Evolutionary conservation across 2,113 vertebrate species (phyloP), one percentile per base, ranked within the genome.

Genomic region (Apus apus): DNA sequence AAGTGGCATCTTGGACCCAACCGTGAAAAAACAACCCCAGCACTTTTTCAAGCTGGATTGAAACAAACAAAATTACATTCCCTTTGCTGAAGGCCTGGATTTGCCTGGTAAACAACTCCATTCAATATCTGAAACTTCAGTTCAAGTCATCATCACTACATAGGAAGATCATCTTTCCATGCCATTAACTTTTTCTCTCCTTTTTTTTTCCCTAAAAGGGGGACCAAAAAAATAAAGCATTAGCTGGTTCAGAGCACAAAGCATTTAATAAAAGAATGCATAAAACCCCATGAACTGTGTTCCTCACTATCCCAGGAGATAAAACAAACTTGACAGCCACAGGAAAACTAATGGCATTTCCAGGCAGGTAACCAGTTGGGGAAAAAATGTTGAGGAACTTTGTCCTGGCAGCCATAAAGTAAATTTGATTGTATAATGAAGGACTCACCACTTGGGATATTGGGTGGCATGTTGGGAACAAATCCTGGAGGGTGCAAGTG

Each of bases 241-340:
- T 72, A 82, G 12, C 13, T 57, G 76, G 30, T 72, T 90, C 82
- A 82, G 71, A 87, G 65, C 76, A 72, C 53, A 82, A 61, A 72
- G 50, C 4, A 10, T 51, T 67, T 71, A n/a, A 19, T 36, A 22
- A 66, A 50, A 85, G n/a, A 15, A 66, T 45, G 11, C 58, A 66
- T 82, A 82, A 90, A 89, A 56, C 58, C 26, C 27, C 22, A 5
- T 43, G 58, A 86, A 82, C 82, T 60, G 36, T 71, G 2, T 30
- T 32, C 27, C 25, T 30, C 3, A 0, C 68, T 53, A 29, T 43
- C 25, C 26, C 11, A 27, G 53, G 82, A 90, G 61, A 90, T 82
- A 86, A 81, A 75, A 18, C 32, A 54, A 72, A 66, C 58, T 61
- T 93, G 77, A 77, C n/a, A 61, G 58, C 26, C 50, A 54, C 10